Base-by-base conservation (phyloP, 2,113 vertebrate species). In the Gila orcuttii region DNA sequence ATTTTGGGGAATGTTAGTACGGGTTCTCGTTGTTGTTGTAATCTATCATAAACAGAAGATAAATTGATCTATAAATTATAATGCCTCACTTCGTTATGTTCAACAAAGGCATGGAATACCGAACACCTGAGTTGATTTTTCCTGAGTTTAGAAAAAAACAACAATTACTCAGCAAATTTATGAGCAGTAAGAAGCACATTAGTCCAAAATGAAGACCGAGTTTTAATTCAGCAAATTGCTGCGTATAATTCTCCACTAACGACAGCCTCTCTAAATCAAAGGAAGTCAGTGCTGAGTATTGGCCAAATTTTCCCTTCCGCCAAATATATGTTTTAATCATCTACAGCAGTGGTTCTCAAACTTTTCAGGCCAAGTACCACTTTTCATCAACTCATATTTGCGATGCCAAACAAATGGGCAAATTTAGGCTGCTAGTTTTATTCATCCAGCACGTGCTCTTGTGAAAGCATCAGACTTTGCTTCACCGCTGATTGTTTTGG, bases 191-290 rank as follows among this genome's bases (percentile, higher is more conserved):
- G 23, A 68, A 79, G 17, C 39, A 36, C 45, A 23, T 82, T 82
- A 68, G 25, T 11, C 25, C 7, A 19, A 82, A 62, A 75, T 36
- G 42, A 59, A 31, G 25, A 74, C 78, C 3, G 57, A 64, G 77
- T 89, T 89, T 82, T 79, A 82, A 84, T 86, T 82, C 62, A 33
- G 69, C 79, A 89, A 89, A 89, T 86, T 86, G 82, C 77, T 25
- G 47, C 62, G 0, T 86, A 82, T 89, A 80, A 86, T 86, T 88
- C 45, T 79, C 6, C 64, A 75, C 79, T 86, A 78, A 85, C 62
- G 64, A 45, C 80, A 83, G 69, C 52, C 42, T 59, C 52, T 79
- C 39, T 79, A 79, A 88, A 83, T 83, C 80, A 73, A 85, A 79
- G 60, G 45, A 80, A 25, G 76, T 11, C 62, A 28, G 33, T 8